Evolutionary conservation across 2,888 invertebrate genomes (phyloP).

Genomic region (Hirtodrosophila duncani): DNA sequence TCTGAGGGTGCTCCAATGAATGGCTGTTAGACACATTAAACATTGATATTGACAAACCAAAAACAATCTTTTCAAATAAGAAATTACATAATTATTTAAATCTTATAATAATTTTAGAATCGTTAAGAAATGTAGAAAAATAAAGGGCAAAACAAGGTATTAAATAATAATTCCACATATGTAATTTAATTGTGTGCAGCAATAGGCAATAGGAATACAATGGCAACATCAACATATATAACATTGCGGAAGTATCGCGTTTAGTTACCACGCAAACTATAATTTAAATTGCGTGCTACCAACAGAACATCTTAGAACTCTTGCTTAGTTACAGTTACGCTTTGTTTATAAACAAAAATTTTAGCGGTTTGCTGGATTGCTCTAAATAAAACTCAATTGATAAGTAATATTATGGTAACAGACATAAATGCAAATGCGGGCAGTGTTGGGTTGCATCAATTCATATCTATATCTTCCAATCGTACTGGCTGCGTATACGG

Average conservation of each 20-base stretch:
- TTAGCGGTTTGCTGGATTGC: background rate
- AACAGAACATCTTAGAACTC: background rate
- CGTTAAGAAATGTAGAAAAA: slow-evolving; percentile 6
- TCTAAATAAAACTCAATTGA: background rate
- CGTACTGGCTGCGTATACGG: slow-evolving; percentile 96
- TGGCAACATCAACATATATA: too few relatives aligned
- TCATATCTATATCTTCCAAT: slow-evolving; percentile 93
- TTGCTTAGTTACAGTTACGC: slow-evolving; percentile 10
- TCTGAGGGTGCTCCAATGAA: too few relatives aligned
- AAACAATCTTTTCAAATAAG: too few relatives aligned
- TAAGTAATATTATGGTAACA: slow-evolving; percentile 30
- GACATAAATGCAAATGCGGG: slow-evolving; percentile 61
- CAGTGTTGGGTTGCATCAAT: slow-evolving; percentile 57
- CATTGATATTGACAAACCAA: too few relatives aligned
- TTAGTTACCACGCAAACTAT: too few relatives aligned
- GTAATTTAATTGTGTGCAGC: slow-evolving; percentile 1
- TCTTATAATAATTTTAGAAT: background rate
- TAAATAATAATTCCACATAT: slow-evolving; percentile 41
- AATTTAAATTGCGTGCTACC: slow-evolving; percentile 11
- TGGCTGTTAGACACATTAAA: too few relatives aligned
- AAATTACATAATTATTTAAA: too few relatives aligned
- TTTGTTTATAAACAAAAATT: slow-evolving; percentile 3
- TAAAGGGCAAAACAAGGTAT: slow-evolving; percentile 1
- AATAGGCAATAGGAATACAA: too few relatives aligned
- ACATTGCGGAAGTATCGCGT: too few relatives aligned